Evolutionary conservation across 1,140 invertebrate genomes (phyloP).

Genomic region (Zaprionus vittiger): DNA sequence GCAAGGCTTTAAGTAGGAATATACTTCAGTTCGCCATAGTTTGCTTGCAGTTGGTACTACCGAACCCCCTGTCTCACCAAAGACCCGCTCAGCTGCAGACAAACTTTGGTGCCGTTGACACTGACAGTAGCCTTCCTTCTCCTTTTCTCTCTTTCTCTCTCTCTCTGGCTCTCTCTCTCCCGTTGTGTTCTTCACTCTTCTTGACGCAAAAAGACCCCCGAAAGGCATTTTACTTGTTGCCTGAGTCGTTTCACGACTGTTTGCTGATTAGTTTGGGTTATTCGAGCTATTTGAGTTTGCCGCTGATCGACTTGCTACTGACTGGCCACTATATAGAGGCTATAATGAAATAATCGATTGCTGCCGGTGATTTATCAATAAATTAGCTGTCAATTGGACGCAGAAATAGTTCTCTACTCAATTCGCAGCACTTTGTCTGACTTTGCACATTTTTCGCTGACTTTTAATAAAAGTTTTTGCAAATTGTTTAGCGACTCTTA

Average conservation of each 20-base stretch:
- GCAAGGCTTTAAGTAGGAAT: slow-evolving; percentile 30
- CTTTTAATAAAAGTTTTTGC: slow-evolving; percentile 24
- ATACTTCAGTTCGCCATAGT: slow-evolving; percentile 32
- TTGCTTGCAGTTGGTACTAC: slow-evolving; percentile 14
- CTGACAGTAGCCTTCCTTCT: slow-evolving; percentile 20
- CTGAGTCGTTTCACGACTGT: slow-evolving; percentile 43
- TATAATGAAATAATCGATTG: slow-evolving; percentile 69
- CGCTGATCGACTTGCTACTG: not conserved
- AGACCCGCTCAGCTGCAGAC: slow-evolving; percentile 5
- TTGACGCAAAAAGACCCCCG: slow-evolving; percentile 28
- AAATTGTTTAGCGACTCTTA: slow-evolving; percentile 22
- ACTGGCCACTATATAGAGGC: not conserved
- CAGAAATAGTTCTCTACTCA: not conserved
- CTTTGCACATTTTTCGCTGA: slow-evolving; percentile 6
- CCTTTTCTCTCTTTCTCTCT: not conserved
- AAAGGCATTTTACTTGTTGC: slow-evolving; percentile 65
- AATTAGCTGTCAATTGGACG: slow-evolving; percentile 40
- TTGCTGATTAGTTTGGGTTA: slow-evolving; percentile 77
- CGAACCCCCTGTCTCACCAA: not conserved
- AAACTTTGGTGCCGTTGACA: slow-evolving; percentile 66
- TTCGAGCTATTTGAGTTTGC: slow-evolving; percentile 60
- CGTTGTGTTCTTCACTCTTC: not conserved
- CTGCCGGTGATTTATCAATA: slow-evolving; percentile 52
- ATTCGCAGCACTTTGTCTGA: slow-evolving; percentile 11
- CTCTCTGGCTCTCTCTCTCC: not conserved